Conservation (phyloP, 1,140 invertebrate genomes). For the Drosophila malerkotliana region DNA sequence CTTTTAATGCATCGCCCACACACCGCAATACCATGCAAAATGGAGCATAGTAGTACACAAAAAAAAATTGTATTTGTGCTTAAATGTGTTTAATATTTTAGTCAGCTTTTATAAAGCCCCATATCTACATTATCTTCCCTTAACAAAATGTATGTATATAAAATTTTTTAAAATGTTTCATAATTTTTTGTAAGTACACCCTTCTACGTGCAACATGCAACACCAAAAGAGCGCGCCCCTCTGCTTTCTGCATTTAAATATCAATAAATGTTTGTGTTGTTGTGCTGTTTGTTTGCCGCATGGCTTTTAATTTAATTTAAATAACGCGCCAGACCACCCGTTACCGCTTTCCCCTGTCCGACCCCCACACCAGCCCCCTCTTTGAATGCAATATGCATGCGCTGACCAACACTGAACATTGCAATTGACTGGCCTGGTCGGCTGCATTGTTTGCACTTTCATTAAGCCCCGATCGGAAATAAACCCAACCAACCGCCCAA, state of each 20-base stretch:
- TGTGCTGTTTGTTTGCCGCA: slow-evolving; percentile 63
- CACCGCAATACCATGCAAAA: slow-evolving; percentile 46
- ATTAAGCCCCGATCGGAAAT: slow-evolving; percentile 47
- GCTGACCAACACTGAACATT: slow-evolving; percentile 53
- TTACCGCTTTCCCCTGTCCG: neutral
- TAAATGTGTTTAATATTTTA: too few relatives aligned
- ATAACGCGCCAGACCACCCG: slow-evolving; percentile 50
- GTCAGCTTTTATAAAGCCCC: too few relatives aligned
- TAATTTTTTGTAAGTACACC: neutral
- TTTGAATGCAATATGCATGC: slow-evolving; percentile 46
- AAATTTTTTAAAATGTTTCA: too few relatives aligned
- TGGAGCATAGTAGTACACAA: neutral
- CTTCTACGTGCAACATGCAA: neutral
- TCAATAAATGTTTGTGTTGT: slow-evolving; percentile 74
- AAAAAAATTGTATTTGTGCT: neutral
- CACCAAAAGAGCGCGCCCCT: neutral
- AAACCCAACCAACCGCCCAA: slow-evolving; percentile 15
- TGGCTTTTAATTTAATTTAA: slow-evolving; percentile 81
- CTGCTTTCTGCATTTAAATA: slow-evolving; percentile 68
- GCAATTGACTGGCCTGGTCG: slow-evolving; percentile 27
- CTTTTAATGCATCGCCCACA: slow-evolving; percentile 75
- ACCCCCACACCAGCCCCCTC: neutral
- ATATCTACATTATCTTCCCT: neutral
- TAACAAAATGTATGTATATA: too few relatives aligned
- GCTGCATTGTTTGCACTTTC: slow-evolving; percentile 67